phyloP scores from a whole-genome alignment of 2,888 invertebrate genomes.

The Tortrix viridana region DNA sequence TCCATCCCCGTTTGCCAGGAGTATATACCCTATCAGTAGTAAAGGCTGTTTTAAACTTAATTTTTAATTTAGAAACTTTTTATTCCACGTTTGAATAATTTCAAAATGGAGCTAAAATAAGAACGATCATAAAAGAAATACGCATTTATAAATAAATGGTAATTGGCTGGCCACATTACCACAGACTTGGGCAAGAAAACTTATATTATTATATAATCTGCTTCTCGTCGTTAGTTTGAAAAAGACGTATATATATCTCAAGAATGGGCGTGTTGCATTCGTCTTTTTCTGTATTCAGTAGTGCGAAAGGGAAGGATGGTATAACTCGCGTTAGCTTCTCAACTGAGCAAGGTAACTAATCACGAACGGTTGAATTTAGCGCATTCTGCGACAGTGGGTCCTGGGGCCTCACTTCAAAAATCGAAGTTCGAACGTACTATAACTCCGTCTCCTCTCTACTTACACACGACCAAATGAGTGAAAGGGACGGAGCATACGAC shows the following conservation, averaged over 20 bases:
- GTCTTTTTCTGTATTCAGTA: neutral
- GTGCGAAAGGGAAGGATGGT: neutral
- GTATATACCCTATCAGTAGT: no score
- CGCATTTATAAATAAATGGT: conserved; percentile 32
- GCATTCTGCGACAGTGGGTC: conserved; percentile 23
- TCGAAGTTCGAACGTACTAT: no score
- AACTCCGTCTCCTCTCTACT: no score
- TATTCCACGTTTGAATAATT: neutral
- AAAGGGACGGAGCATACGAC: no score
- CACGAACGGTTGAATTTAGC: neutral
- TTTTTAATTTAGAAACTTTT: neutral
- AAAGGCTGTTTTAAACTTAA: no score
- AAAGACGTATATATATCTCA: neutral
- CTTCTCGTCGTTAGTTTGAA: neutral
- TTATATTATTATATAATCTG: no score
- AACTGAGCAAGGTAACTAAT: neutral
- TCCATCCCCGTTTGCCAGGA: no score
- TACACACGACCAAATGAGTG: no score
- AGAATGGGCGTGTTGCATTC: neutral
- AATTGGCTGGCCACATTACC: conserved; percentile 16
- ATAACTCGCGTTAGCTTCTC: neutral
- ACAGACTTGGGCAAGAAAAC: neutral
- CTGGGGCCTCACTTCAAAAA: conserved; percentile 33
- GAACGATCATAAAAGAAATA: conserved; percentile 14
- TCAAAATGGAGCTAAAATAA: conserved; percentile 7